These are phyloP conservation scores for Erpetoichthys calabaricus DNA, from an alignment of 2,797 vertebrate species.

Conservation along the genomic window DNA sequence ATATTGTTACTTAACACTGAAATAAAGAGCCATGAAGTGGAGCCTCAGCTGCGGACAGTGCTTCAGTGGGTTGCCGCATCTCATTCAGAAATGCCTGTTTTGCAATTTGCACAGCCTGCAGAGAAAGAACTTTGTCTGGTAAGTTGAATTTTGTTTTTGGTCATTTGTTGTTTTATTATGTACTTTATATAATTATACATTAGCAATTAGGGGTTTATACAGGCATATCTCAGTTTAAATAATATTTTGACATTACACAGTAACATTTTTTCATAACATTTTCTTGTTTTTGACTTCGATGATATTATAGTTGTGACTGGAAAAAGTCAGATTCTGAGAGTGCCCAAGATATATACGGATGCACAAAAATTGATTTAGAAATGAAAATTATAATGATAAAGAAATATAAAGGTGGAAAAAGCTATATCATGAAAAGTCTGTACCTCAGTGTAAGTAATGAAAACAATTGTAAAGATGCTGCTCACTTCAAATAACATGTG, in stretches of 20 bases:
- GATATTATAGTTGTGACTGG: too few species aligned
- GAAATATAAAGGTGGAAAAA: too few species aligned
- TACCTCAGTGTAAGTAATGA: too few species aligned
- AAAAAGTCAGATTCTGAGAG: too few species aligned
- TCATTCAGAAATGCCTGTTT: conserved; percentile 59
- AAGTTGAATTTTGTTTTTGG: conserved; percentile 27
- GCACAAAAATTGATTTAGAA: too few species aligned
- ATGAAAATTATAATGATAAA: too few species aligned
- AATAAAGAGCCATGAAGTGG: conserved; percentile 44
- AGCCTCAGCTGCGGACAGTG: conserved; percentile 66
- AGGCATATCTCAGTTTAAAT: background rate
- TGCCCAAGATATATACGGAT: too few species aligned
- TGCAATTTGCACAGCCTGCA: conserved; percentile 51
- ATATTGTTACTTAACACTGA: conserved; percentile 64
- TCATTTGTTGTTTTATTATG: background rate
- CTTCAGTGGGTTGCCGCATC: conserved; percentile 88
- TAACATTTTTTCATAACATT: background rate
- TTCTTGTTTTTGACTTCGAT: too few species aligned
- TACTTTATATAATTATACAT: background rate
- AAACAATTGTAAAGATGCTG: too few species aligned
- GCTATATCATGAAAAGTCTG: too few species aligned
- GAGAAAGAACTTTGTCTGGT: conserved; percentile 70
- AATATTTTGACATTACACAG: background rate
- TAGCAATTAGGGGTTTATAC: background rate
- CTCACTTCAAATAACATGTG: too few species aligned